Evolutionary conservation across 2,113 vertebrate genomes (phyloP), one percentile per base, ranked within the genome.

Genomic region (Vicugna pacos): DNA sequence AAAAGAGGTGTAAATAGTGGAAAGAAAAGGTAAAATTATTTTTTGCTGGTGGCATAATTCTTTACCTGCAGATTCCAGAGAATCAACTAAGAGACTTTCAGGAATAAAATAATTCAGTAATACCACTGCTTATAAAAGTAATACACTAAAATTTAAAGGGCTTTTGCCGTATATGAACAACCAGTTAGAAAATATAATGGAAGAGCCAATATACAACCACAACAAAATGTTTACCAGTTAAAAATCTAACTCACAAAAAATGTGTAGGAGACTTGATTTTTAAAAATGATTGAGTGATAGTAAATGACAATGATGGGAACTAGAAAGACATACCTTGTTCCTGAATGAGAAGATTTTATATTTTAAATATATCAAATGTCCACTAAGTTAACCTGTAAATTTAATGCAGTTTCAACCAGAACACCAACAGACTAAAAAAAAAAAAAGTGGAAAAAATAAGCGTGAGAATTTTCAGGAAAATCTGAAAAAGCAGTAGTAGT

Each of bases 81-180:
- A 83, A 77, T 83, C 48, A 89, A 46, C 32, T 75, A 62, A 52
- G 48, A 85, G 81, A 69, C 48, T 73, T 91, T 38, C 2, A 58
- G n/a, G 19, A 90, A 75, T 93, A 72, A 95, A 87, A 67, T 91
- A 88, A 80, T 92, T 87, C 10, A 89, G 6, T 89, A 70, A 72
- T 64, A 7, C 77, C 22, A 17, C 75, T 62, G 19, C 72, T 91
- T 91, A 54, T 20, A 69, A 75, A 93, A 79, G 24, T 72, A 83
- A 24, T 86, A 60, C 7, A 87, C 32, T 70, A 93, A 94, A 94
- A 82, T 15, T 79, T 89, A 64, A 81, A 96, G 90, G 70, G 11
- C 48, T 24, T 90, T 90, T 80, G 1, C 19, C 2, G 0, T 50
- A 19, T 89, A 50, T 90, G 26, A 80, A 52, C 48, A 48, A 56